Percentiles rank a stretch among this genome's conserved stretches.
Evolutionary conservation across 1,140 invertebrate genomes (phyloP).

Genomic region (Monochamus saltuarius): DNA sequence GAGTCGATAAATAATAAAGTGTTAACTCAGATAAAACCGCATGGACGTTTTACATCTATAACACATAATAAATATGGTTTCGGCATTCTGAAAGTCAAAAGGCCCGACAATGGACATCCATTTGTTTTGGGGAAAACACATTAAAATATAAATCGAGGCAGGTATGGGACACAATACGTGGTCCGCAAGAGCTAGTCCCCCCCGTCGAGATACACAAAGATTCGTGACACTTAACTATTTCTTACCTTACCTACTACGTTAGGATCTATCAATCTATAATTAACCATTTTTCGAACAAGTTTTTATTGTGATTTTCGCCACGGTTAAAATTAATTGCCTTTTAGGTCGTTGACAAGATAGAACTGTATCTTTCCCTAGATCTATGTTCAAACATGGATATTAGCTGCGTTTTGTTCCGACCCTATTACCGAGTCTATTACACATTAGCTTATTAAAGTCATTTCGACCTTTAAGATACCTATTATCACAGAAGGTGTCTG

Average conservation of each 20-base stretch:
- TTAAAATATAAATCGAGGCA: slow-evolving; percentile 50
- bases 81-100: slow-evolving; percentile 44
- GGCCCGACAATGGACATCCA: slow-evolving; percentile 47
- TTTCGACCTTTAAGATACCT: too few relatives aligned
- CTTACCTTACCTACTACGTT: slow-evolving; percentile 46
- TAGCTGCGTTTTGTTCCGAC: too few relatives aligned
- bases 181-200: slow-evolving; percentile 33
- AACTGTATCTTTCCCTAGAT: too few relatives aligned
- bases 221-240: slow-evolving; percentile 46
- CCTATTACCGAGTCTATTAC: too few relatives aligned
- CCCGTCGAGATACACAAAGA: slow-evolving; percentile 36
- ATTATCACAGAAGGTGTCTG: too few relatives aligned
- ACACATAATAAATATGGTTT: slow-evolving; percentile 47
- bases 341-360: not conserved
- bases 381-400: too few relatives aligned
- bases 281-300: slow-evolving; percentile 39
- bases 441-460: too few relatives aligned
- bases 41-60: slow-evolving; percentile 45
- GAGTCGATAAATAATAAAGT: slow-evolving; percentile 45
- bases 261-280: slow-evolving; percentile 48
- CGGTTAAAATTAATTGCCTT: slow-evolving; percentile 29
- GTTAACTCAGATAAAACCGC: slow-evolving; percentile 43
- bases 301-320: slow-evolving; percentile 18
- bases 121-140: slow-evolving; percentile 51
- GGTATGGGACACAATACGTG: slow-evolving; percentile 48